phyloP scores from a whole-genome alignment of 2,113 vertebrate species.

The Pipa parva region DNA sequence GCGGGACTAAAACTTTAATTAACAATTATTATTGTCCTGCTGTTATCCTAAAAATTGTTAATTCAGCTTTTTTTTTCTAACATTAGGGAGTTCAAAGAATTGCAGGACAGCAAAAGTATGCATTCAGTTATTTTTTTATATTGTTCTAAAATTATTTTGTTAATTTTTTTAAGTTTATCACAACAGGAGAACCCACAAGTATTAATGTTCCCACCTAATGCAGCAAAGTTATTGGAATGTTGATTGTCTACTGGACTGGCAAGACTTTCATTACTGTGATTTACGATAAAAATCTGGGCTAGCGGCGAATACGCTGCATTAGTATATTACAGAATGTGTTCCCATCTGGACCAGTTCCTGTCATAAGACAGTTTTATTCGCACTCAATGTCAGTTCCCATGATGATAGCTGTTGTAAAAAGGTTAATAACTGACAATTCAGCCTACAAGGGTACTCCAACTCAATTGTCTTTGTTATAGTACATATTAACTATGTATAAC shows the following conservation, averaged over 20 bases:
- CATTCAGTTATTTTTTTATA: background rate
- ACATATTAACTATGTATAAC: no score
- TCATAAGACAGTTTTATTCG: conserved; percentile 3
- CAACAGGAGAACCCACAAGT: conserved; percentile 5
- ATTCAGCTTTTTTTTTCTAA: background rate
- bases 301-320: conserved; percentile 4
- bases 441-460: no score
- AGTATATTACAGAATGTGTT: conserved; percentile 7
- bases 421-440: no score
- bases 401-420: no score
- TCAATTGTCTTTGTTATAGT: no score
- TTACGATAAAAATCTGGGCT: conserved; percentile 7
- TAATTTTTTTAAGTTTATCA: conserved; percentile 28
- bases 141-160: conserved; percentile 23
- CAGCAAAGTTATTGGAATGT: conserved; percentile 29
- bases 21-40: conserved; percentile 37
- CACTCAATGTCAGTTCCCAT: no score
- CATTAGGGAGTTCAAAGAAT: background rate
- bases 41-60: conserved; percentile 18
- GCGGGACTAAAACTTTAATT: conserved; percentile 23
- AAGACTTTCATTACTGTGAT: conserved; percentile 3
- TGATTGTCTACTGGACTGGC: conserved; percentile 18
- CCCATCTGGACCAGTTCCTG: conserved; percentile 31
- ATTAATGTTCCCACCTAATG: conserved; percentile 17
- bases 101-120: background rate